These are phyloP conservation scores for Melanerpes aurifrons DNA, from an alignment of 2,113 vertebrate species.

Conservation along the genomic window DNA sequence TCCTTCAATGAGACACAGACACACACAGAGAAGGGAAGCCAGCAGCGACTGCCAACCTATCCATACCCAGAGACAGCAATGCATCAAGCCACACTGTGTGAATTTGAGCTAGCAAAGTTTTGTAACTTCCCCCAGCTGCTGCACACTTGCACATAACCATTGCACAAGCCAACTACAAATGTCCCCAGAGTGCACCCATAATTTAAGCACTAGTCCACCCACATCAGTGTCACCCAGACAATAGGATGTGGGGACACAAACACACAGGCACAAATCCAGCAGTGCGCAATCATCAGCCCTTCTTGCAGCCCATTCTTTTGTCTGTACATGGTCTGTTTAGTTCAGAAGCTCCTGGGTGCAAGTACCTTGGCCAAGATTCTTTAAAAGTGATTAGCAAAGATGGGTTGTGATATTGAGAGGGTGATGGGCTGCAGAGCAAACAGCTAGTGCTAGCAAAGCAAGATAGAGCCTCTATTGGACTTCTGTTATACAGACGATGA, in stretches of 20 bases:
- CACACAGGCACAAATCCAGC: not conserved
- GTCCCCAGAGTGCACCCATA: not conserved
- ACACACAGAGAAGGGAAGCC: not conserved
- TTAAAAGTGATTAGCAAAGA: not conserved
- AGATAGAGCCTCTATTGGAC: not conserved
- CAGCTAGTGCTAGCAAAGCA: not conserved
- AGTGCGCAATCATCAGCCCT: not conserved
- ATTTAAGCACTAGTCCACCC: not conserved
- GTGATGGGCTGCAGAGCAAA: not conserved
- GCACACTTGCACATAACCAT: not conserved
- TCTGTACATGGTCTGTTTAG: not conserved
- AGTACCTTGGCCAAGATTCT: not conserved
- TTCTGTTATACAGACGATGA: not conserved
- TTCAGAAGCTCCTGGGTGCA: not conserved
- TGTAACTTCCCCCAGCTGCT: not conserved
- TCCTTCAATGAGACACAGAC: not conserved
- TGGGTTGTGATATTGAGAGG: not conserved
- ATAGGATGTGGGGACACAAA: not conserved
- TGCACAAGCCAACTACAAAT: not conserved
- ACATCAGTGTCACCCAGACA: not conserved
- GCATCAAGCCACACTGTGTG: not conserved
- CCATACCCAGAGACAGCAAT: not conserved
- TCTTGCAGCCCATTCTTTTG: conserved; percentile 13
- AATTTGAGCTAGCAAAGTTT: not conserved
- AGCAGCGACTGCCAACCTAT: not conserved